phyloP scores from a whole-genome alignment of 1,140 invertebrate genomes.

The Brachystomella parvula region DNA sequence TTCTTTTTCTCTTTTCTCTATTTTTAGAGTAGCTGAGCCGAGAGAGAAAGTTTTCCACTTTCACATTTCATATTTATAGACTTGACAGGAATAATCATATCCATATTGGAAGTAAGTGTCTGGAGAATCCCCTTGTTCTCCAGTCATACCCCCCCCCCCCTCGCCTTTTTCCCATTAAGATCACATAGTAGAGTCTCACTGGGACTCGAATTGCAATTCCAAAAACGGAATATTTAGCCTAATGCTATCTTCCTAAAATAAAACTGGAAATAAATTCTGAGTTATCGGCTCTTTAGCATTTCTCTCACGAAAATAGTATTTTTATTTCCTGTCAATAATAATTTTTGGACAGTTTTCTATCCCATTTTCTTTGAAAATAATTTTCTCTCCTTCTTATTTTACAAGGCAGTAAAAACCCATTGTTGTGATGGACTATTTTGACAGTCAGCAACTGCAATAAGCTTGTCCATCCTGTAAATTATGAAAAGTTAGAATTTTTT shows the following conservation, averaged over 20 bases:
- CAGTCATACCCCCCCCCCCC: not conserved
- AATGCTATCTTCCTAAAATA: not conserved
- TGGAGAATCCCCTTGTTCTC: not conserved
- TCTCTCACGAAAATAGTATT: not conserved
- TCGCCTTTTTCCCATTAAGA: not conserved
- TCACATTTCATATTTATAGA: constrained; percentile 5
- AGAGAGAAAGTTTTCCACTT: constrained; percentile 6
- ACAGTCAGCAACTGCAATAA: not conserved
- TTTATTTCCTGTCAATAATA: not conserved
- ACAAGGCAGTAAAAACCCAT: not conserved
- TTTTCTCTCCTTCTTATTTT: not conserved
- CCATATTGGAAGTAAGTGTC: not conserved
- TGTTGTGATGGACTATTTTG: constrained; percentile 5
- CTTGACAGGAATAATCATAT: not conserved
- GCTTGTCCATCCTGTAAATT: constrained; percentile 4
- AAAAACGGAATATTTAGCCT: not conserved
- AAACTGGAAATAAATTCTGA: not conserved
- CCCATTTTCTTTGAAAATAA: not conserved
- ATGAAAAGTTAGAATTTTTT: not conserved
- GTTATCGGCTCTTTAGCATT: not conserved
- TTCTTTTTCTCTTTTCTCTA: not conserved
- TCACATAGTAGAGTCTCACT: not conserved
- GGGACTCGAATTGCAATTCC: not conserved
- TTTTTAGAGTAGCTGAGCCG: no score
- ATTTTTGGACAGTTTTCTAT: not conserved